phyloP scores from a whole-genome alignment of 2,888 invertebrate species.

The Idaea biselata region DNA sequence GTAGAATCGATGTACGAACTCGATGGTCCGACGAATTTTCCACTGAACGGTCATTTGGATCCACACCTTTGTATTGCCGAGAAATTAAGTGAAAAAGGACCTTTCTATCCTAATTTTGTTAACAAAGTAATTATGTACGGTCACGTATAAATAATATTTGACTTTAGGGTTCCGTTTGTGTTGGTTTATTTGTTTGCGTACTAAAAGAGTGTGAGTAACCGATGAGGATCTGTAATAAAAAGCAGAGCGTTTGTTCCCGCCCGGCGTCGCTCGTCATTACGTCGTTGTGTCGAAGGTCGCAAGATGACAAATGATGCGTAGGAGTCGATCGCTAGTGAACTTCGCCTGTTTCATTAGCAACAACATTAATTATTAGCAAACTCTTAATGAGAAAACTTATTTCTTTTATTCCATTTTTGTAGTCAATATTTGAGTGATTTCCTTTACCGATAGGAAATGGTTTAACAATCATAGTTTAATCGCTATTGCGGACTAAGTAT shows the following conservation, averaged over 20 bases:
- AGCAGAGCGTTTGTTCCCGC: constrained; percentile 34
- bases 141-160: constrained; percentile 44
- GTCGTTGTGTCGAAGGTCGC: constrained; percentile 60
- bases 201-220: constrained; percentile 4
- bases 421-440: not conserved
- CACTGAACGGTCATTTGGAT: constrained; percentile 73
- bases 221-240: constrained; percentile 39
- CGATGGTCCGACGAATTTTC: constrained; percentile 78
- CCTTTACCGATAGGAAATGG: not conserved
- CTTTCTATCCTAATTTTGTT: constrained; percentile 67
- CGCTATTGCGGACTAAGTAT: not conserved
- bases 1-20: constrained; percentile 71
- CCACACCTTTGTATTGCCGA: constrained; percentile 73
- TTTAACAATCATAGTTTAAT: not conserved
- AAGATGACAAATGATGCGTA: constrained; percentile 75
- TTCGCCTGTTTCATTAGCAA: constrained; percentile 65
- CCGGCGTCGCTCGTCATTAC: constrained; percentile 64
- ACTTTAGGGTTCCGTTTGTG: constrained; percentile 23
- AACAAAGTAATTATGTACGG: constrained; percentile 55
- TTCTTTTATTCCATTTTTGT: constrained; percentile 18
- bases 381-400: constrained; percentile 61
- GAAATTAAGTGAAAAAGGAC: constrained; percentile 70
- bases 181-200: constrained; percentile 7
- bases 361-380: constrained; percentile 71
- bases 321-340: constrained; percentile 66